Evolutionary conservation across 2,113 vertebrate species (phyloP).

Genomic region (Passer montanus): DNA sequence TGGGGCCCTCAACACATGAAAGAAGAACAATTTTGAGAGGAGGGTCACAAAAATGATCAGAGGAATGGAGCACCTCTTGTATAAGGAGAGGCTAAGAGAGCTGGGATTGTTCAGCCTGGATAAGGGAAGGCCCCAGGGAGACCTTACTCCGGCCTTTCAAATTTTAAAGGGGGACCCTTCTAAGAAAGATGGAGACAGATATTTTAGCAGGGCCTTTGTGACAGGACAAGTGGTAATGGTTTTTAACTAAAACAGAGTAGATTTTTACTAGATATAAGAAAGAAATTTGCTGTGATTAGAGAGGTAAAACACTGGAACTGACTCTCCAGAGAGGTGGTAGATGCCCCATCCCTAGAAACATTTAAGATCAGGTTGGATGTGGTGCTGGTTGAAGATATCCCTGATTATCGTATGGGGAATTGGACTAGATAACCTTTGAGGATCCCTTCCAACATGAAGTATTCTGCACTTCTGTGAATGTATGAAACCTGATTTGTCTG

Average conservation of each 20-base stretch:
- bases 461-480: neutral
- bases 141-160: neutral
- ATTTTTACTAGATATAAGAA: neutral
- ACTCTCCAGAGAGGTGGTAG: neutral
- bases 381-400: neutral
- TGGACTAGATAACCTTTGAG: neutral
- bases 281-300: neutral
- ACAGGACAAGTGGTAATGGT: neutral
- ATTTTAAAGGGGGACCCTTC: neutral
- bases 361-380: neutral
- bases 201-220: neutral
- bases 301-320: neutral
- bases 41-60: neutral
- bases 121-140: neutral
- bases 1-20: neutral
- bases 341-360: neutral
- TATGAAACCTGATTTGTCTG: neutral
- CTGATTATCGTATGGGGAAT: neutral
- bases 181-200: neutral
- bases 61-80: neutral
- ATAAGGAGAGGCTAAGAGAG: neutral
- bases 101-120: neutral
- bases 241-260: neutral
- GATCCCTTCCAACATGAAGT: neutral
- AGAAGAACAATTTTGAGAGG: fast-evolving